phyloP scores from a whole-genome alignment of 2,113 vertebrate species.

The Typhlomys cinereus region DNA sequence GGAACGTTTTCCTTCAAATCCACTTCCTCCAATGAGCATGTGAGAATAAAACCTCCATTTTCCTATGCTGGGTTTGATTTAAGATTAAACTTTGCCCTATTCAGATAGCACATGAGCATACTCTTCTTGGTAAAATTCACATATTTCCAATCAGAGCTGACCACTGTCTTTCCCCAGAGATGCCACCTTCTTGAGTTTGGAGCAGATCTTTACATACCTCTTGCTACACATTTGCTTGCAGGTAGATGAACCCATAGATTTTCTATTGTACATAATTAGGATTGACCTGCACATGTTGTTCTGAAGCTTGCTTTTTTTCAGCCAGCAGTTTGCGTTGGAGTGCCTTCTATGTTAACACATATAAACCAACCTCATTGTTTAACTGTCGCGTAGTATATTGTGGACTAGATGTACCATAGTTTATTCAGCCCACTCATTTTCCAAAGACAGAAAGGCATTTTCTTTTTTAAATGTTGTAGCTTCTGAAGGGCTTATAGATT shows the following conservation, averaged over 20 bases:
- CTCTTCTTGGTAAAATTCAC: constrained; percentile 2
- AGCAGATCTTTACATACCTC: background rate
- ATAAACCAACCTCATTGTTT: background rate
- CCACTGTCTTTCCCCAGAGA: background rate
- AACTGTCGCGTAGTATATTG: constrained; percentile 21
- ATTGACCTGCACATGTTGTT: background rate
- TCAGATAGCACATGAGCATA: constrained; percentile 4
- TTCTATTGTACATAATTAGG: background rate
- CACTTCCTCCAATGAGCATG: background rate
- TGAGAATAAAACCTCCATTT: background rate
- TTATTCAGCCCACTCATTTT: constrained; percentile 53
- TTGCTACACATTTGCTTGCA: background rate
- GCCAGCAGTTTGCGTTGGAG: background rate
- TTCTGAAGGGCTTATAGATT: constrained; percentile 13
- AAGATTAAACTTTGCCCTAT: constrained; percentile 7
- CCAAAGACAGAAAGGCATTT: constrained; percentile 64
- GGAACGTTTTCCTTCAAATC: background rate
- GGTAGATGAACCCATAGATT: background rate
- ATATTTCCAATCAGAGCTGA: background rate
- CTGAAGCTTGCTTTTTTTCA: background rate
- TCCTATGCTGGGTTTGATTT: background rate
- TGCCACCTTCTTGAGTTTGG: background rate
- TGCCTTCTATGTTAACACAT: background rate
- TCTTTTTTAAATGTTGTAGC: constrained; percentile 64
- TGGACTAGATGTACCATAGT: background rate